phyloP scores from a whole-genome alignment of 2,797 vertebrate genomes.

The Mormyrus proboscirostris region DNA sequence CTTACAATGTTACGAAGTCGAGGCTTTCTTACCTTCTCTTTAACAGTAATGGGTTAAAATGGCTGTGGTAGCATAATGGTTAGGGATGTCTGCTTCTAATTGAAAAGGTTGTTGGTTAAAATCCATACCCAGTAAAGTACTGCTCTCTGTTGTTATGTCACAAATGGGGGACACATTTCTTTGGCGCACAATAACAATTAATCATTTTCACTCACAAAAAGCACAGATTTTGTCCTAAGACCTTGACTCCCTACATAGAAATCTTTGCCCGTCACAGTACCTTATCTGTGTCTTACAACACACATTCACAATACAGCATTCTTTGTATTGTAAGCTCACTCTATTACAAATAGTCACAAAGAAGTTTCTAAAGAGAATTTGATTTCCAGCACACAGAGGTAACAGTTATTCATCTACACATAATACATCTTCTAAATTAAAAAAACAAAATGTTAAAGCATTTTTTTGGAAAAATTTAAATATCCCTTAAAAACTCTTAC shows the following conservation, averaged over 20 bases:
- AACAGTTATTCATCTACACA: background rate
- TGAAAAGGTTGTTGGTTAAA: no score
- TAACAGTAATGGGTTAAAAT: background rate
- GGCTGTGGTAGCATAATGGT: background rate
- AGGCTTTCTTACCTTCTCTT: background rate
- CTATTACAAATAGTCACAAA: background rate
- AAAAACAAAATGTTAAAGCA: background rate
- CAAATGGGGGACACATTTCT: background rate
- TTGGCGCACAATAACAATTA: background rate
- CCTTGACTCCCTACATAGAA: background rate
- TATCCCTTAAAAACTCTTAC: background rate
- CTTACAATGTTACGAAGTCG: background rate
- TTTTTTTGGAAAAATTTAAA: background rate
- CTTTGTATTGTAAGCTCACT: background rate
- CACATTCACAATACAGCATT: background rate
- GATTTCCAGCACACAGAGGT: background rate
- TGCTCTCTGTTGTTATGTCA: no score
- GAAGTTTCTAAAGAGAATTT: background rate
- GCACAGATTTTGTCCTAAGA: background rate
- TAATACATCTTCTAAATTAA: background rate
- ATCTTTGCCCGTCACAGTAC: background rate
- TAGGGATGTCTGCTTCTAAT: no score
- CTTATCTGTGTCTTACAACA: background rate
- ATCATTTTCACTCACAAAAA: background rate
- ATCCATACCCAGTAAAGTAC: no score